A percentile compares a stretch with the other conserved stretches of the same genome.
phyloP scores from a whole-genome alignment of 2,888 invertebrate genomes.

The Drosophila melanosoma region DNA sequence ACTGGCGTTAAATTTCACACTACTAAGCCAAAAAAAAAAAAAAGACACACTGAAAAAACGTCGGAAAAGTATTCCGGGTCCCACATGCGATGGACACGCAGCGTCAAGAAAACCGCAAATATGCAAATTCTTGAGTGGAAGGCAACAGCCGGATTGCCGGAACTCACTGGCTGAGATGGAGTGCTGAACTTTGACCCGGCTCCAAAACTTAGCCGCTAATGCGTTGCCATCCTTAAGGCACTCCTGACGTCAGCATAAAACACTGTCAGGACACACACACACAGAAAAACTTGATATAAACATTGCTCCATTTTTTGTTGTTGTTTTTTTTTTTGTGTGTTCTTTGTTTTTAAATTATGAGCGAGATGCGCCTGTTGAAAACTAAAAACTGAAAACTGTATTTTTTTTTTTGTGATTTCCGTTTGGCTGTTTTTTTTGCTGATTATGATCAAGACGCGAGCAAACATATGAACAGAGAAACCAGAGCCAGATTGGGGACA shows the following conservation, averaged over 20 bases:
- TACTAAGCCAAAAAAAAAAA: slow-evolving; percentile 33
- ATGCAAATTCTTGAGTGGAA: slow-evolving; percentile 72
- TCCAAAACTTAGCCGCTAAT: slow-evolving; percentile 56
- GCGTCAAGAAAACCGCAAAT: slow-evolving; percentile 66
- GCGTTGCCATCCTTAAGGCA: slow-evolving; percentile 49
- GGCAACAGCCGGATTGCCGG: slow-evolving; percentile 51
- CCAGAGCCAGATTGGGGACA: background rate
- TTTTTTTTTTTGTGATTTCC: background rate
- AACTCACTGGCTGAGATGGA: slow-evolving; percentile 37
- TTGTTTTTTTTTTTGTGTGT: slow-evolving; percentile 19
- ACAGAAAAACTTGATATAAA: slow-evolving; percentile 15
- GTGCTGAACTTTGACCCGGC: slow-evolving; percentile 71
- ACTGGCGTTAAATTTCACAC: slow-evolving; percentile 76
- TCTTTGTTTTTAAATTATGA: slow-evolving; percentile 30
- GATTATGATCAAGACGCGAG: slow-evolving; percentile 38
- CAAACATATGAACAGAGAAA: slow-evolving; percentile 3
- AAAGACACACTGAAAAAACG: slow-evolving; percentile 10
- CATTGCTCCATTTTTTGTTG: slow-evolving; percentile 29
- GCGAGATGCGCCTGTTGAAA: slow-evolving; percentile 19
- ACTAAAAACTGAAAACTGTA: slow-evolving; percentile 12
- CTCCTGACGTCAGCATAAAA: slow-evolving; percentile 47
- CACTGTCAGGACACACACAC: slow-evolving; percentile 12
- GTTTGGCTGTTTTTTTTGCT: slow-evolving; percentile 15
- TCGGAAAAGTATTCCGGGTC: slow-evolving; percentile 35
- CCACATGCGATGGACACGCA: slow-evolving; percentile 71